These are phyloP conservation scores for Psix sp. DNA, from an alignment of 1,140 invertebrate genomes.

Conservation along the genomic window DNA sequence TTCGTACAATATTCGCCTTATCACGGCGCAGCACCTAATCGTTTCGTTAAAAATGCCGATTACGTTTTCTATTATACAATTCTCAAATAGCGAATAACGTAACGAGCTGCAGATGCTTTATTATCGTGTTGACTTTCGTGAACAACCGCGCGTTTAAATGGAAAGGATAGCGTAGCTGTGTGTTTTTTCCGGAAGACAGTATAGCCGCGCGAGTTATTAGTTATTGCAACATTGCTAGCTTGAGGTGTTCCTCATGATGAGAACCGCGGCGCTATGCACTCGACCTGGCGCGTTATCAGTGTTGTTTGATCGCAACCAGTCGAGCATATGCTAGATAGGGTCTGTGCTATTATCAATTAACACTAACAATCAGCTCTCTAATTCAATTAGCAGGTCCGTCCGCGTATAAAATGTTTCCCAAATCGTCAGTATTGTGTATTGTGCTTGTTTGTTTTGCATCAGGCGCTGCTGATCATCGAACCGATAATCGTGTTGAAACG, in stretches of 20 bases:
- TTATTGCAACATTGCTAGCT: constrained; percentile 49
- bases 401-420: too few species aligned
- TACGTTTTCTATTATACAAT: constrained; percentile 41
- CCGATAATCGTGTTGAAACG: constrained; percentile 21
- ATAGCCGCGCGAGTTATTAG: constrained; percentile 50
- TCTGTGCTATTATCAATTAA: constrained; percentile 55
- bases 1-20: too few species aligned
- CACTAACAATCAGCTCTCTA: constrained; percentile 51
- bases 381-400: too few species aligned
- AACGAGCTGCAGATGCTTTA: constrained; percentile 34
- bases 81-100: constrained; percentile 16
- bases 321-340: constrained; percentile 43
- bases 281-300: constrained; percentile 38
- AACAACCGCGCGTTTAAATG: constrained; percentile 46
- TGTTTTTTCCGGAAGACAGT: constrained; percentile 47
- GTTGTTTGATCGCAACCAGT: constrained; percentile 51
- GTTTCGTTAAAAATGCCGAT: constrained; percentile 5
- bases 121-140: constrained; percentile 41
- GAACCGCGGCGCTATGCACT: constrained; percentile 37
- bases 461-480: constrained; percentile 8
- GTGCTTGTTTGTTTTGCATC: constrained; percentile 29
- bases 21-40: too few species aligned
- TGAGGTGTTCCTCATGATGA: constrained; percentile 41
- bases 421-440: constrained; percentile 23
- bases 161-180: constrained; percentile 41